phyloP scores from a whole-genome alignment of 1,140 invertebrate species.

The Eurosta solidaginis region DNA sequence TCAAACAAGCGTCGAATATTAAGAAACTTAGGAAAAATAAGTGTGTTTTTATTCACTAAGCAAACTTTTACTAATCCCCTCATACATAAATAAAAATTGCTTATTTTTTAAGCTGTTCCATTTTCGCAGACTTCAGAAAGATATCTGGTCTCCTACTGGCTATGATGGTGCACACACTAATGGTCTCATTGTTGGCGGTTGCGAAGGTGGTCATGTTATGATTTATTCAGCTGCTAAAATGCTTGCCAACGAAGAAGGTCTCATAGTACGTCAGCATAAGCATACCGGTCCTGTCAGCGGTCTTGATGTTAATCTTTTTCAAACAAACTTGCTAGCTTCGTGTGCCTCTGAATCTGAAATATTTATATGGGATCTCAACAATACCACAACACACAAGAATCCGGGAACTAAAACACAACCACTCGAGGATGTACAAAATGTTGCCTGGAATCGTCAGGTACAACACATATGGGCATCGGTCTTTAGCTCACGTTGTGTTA shows the following conservation, averaged over 20 bases:
- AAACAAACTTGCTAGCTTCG: slow-evolving; percentile 86
- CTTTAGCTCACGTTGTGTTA: slow-evolving; percentile 86
- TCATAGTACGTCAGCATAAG: slow-evolving; percentile 77
- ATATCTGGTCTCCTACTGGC: slow-evolving; percentile 82
- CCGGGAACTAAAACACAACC: slow-evolving; percentile 87
- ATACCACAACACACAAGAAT: slow-evolving; percentile 85
- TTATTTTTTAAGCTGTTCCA: background rate
- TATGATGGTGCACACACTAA: slow-evolving; percentile 62
- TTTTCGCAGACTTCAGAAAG: slow-evolving; percentile 82
- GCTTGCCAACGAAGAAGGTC: slow-evolving; percentile 70
- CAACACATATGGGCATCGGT: slow-evolving; percentile 94
- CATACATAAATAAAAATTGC: background rate
- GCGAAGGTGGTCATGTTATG: slow-evolving; percentile 84
- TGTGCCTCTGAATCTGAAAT: slow-evolving; percentile 93
- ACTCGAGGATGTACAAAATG: slow-evolving; percentile 84
- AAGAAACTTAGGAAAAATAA: too few relatives aligned
- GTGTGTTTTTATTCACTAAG: too few relatives aligned
- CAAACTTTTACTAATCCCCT: too few relatives aligned
- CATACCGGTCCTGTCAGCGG: slow-evolving; percentile 85
- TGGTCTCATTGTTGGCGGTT: slow-evolving; percentile 86
- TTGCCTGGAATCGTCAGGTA: slow-evolving; percentile 94
- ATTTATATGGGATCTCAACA: slow-evolving; percentile 95
- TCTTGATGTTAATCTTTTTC: slow-evolving; percentile 91
- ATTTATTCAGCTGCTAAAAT: slow-evolving; percentile 84
- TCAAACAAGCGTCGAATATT: too few relatives aligned